Base-by-base conservation (phyloP, 1,140 invertebrate genomes). In the Acromyrmex charruanus region DNA sequence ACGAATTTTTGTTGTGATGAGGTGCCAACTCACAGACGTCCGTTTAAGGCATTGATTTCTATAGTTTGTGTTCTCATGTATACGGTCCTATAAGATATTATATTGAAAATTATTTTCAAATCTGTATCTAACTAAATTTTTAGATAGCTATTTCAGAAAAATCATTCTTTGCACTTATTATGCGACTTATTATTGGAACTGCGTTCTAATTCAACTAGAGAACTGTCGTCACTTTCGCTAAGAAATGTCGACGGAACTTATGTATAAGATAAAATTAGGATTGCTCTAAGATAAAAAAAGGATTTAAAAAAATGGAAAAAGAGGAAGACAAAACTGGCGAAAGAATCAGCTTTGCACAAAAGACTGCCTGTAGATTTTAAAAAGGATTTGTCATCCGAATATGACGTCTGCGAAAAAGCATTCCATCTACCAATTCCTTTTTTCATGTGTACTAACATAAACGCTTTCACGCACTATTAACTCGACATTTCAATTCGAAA, bases 351-450 rank as follows among this genome's bases (percentile, higher is more conserved):
- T 74, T 49, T 35, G 25, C 55, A 39, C 21, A 16, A 68, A 51
- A 35, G 16, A 86, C n/a, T 69, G 35, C 35, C 59, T 51, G 69
- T 68, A 65, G 31, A 81, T 75, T 82, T 85, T 88, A 77, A 91
- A 85, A 86, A 61, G 85, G 87, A 92, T 92, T 92, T 92, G 91
- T 92, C 91, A 92, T 92, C 81, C 88, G 87, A 85, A 87, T 82
- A 82, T 91, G 87, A 90, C 88, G 69, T 82, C 21, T 72, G 74
- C 77, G 87, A 66, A 82, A 87, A 87, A 92, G 44, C 35, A 59
- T 63, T 69, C 31, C 21, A 16, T 7, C 39, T 31, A 63, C 5
- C 44, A 44, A 35, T 44, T 61, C 44, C 58, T 61, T 51, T 49
- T 44, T 16, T 16, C 12, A 61, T 55, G 2, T 82, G 39, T 63